A percentile compares a stretch with the other conserved stretches of the same genome.
Conservation (phyloP, 2,888 invertebrate genomes). For the Drosophila anomalata region DNA sequence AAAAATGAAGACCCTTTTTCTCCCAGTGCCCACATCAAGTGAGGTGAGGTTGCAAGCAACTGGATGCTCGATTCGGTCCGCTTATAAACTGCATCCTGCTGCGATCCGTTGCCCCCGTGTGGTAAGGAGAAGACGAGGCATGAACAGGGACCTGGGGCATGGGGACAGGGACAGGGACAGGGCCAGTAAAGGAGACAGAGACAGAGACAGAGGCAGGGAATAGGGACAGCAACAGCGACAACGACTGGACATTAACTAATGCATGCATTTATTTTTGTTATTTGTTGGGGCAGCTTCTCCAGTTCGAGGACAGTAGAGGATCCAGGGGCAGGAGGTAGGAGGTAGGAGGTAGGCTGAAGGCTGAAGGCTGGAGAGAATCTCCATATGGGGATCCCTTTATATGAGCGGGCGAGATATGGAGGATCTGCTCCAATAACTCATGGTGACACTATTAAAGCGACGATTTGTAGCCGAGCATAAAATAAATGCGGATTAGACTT, state of each 20-base stretch:
- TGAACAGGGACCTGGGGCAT: constrained; percentile 1
- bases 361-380: constrained; percentile 2
- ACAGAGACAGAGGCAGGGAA: background rate
- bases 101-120: constrained; percentile 53
- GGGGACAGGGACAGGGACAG: constrained; percentile 8
- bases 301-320: constrained; percentile 11
- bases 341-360: no score
- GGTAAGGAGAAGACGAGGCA: background rate
- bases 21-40: constrained; percentile 20
- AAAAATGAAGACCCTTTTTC: background rate
- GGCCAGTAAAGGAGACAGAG: background rate
- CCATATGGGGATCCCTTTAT: constrained; percentile 5
- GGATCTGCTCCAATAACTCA: constrained; percentile 81
- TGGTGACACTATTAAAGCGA: constrained; percentile 84
- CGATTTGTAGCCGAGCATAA: constrained; percentile 84
- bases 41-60: constrained; percentile 23
- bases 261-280: constrained; percentile 71
- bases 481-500: constrained; percentile 84
- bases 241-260: constrained; percentile 77
- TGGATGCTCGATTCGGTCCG: constrained; percentile 71
- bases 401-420: constrained; percentile 27
- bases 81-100: constrained; percentile 80
- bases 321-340: background rate
- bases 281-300: constrained; percentile 45
- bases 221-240: constrained; percentile 38